phyloP scores from a whole-genome alignment of 2,797 vertebrate genomes.

The Macropodus opercularis region DNA sequence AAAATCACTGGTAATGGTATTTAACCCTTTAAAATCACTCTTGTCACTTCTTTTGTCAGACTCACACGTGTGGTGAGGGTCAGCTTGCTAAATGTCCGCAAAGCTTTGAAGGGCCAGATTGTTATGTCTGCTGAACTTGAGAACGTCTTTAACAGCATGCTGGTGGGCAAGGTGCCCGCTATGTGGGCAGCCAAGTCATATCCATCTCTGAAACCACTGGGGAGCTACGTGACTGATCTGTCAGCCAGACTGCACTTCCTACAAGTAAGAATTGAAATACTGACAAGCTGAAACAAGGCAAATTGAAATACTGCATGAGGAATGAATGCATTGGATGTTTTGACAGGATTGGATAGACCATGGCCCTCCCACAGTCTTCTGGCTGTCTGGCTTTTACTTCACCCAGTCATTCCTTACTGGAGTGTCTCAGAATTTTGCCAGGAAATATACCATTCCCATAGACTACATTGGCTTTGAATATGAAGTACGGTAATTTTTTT shows the following conservation, averaged over 20 bases:
- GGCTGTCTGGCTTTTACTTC: conserved; percentile 96
- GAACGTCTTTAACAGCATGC: conserved; percentile 87
- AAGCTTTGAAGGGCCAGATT: conserved; percentile 91
- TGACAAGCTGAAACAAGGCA: no score
- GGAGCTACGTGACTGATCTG: conserved; percentile 89
- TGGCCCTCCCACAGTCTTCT: conserved; percentile 88
- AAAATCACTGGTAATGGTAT: not conserved
- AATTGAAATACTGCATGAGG: no score
- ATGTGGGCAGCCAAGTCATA: conserved; percentile 93
- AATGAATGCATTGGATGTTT: not conserved
- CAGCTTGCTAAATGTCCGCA: conserved; percentile 87
- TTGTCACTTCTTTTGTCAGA: conserved; percentile 66
- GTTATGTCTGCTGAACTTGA: conserved; percentile 95
- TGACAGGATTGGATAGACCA: conserved; percentile 89
- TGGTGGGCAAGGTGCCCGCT: conserved; percentile 88
- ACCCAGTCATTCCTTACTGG: conserved; percentile 96
- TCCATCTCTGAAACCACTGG: conserved; percentile 91
- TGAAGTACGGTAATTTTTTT: conserved; percentile 73
- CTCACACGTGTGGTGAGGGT: conserved; percentile 86
- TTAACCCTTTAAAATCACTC: conserved; percentile 2
- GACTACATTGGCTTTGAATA: conserved; percentile 93
- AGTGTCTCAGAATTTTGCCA: conserved; percentile 93
- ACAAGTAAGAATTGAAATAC: conserved; percentile 81
- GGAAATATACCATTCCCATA: conserved; percentile 91
- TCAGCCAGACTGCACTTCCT: conserved; percentile 87